Base-by-base conservation (phyloP, 2,888 invertebrate species). In the Euplexia lucipara region DNA sequence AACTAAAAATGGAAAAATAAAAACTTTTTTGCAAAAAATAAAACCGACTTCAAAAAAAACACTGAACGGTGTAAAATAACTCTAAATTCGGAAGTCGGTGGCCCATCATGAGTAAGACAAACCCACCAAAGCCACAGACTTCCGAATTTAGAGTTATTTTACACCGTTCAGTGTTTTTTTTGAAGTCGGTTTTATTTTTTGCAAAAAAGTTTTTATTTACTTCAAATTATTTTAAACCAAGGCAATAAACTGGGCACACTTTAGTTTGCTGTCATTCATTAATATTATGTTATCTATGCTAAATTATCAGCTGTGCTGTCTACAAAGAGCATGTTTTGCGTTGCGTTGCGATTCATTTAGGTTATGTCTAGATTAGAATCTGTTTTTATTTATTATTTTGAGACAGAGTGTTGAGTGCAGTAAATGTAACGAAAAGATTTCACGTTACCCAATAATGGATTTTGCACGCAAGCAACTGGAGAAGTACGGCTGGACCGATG, bases 401-500 rank as follows among this genome's bases (percentile, higher is more conserved):
- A 14, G 42, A 32, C 37, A 30, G 2, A 32, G 8, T 34, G 18
- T 26, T 26, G 26, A 8, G 3, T 42, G 7, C 35, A 57, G 26
- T 5, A 32, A 26, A 48, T 48, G 51, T 48, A 20, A 8, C 35
- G 9, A 1, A 14, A 51, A 7, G 7, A 0, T 1, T 35, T 16
- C 20, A 18, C 3, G 4, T 42, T 18, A 35, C 7, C 1, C 1
- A n/a, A 79, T 70, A 71, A 97, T 97, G 97, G 96, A 97, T 93
- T 98, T 97, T 90, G 97, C 97, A 10, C 95, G 96, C 78, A 96
- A 96, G 67, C 97, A 97, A 83, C 88, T 98, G 12, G 95, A 97
- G 81, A 98, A 97, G 91, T 97, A 97, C 85, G 98, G 98, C 20
- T 98, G 98, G 98, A 96, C 93, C 58, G 91, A 93, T 75, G 95